Conservation (phyloP, 2,888 invertebrate species). For the Oscheius onirici region DNA sequence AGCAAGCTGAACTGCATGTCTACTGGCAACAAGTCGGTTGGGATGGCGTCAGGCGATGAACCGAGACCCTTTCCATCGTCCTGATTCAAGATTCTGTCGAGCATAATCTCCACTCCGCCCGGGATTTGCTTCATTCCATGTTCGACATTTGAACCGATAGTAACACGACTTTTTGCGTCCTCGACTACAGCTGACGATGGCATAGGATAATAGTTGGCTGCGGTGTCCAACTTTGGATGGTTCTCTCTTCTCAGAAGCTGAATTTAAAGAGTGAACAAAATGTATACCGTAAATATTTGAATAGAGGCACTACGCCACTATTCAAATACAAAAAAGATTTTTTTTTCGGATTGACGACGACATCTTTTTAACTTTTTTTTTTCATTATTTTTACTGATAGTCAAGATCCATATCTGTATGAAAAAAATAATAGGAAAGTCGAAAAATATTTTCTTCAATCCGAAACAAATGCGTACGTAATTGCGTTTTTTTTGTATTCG, state of each 20-base stretch:
- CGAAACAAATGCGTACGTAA: no score
- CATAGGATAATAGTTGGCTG: slow-evolving; percentile 62
- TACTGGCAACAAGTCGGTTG: slow-evolving; percentile 52
- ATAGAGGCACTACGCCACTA: no score
- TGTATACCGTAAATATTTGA: no score
- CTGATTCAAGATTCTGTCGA: slow-evolving; percentile 57
- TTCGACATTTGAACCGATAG: slow-evolving; percentile 40
- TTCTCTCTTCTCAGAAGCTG: slow-evolving; percentile 44
- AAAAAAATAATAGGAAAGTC: no score
- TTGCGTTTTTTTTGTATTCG: no score
- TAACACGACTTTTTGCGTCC: slow-evolving; percentile 14
- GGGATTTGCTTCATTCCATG: slow-evolving; percentile 35
- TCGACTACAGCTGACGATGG: slow-evolving; percentile 52
- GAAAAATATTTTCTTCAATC: no score
- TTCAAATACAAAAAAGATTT: no score
- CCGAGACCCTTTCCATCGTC: slow-evolving; percentile 62
- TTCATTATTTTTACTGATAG: no score
- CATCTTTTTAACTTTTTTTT: no score
- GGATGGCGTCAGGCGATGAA: slow-evolving; percentile 41
- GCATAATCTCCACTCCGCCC: slow-evolving; percentile 38
- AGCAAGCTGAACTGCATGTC: slow-evolving; percentile 51
- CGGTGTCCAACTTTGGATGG: slow-evolving; percentile 28
- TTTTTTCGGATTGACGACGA: no score
- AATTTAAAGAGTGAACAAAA: no score
- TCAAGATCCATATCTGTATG: no score